Percentiles rank a stretch among this genome's conserved stretches.
These are phyloP conservation scores for Dromas ardeola DNA, from an alignment of 2,113 vertebrate species.

Conservation along the genomic window DNA sequence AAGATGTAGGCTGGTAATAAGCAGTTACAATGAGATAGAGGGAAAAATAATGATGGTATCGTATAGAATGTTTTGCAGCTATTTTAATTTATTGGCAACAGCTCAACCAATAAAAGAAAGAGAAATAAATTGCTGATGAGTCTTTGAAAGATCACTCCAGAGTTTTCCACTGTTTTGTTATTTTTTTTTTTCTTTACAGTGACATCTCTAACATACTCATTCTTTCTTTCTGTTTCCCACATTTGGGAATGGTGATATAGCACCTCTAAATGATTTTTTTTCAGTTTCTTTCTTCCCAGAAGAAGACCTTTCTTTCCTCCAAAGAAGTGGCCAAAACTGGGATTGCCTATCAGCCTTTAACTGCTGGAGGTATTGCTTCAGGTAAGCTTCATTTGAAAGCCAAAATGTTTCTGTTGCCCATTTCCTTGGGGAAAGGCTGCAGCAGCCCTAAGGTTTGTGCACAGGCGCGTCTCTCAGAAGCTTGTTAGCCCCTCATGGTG, in stretches of 20 bases:
- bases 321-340: not conserved
- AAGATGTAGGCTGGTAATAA: not conserved
- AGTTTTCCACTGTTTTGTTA: not conserved
- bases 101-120: not conserved
- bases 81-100: not conserved
- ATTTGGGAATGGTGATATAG: not conserved
- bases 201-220: not conserved
- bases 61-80: not conserved
- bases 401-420: not conserved
- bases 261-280: not conserved
- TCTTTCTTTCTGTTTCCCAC: not conserved
- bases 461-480: not conserved
- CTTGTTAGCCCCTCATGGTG: rapidly evolving
- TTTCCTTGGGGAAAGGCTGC: not conserved
- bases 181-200: not conserved
- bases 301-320: not conserved
- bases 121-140: not conserved
- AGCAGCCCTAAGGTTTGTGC: not conserved
- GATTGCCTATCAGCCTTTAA: not conserved
- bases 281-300: not conserved
- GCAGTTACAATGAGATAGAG: not conserved
- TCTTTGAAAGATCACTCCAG: not conserved
- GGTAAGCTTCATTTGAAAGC: not conserved
- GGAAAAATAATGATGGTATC: not conserved
- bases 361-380: not conserved